Evolutionary conservation across 1,140 invertebrate species (phyloP).

Genomic region (Gonatopus flavifemur): DNA sequence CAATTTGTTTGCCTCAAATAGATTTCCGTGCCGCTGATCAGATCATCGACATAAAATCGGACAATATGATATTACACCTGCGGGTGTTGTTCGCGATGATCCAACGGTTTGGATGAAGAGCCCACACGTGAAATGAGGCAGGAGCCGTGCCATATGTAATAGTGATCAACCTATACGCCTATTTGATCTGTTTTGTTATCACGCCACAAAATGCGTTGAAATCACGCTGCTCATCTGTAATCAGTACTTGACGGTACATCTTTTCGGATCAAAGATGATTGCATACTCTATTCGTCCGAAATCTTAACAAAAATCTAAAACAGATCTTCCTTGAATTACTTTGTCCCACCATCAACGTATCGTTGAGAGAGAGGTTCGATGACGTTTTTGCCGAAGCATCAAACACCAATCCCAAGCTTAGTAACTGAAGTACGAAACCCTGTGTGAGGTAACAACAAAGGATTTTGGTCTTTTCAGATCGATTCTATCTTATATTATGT

Average conservation of each 20-base stretch:
- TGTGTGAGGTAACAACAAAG: slow-evolving; percentile 4
- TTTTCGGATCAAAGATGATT: slow-evolving; percentile 31
- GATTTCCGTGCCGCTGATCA: no score
- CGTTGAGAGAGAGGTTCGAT: slow-evolving; percentile 26
- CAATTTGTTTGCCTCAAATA: no score
- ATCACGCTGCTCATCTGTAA: no score
- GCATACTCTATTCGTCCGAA: slow-evolving; percentile 8
- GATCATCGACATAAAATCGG: no score
- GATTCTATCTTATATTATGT: slow-evolving; percentile 35
- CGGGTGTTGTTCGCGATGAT: no score
- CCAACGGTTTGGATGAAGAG: no score
- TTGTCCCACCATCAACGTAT: slow-evolving; percentile 28
- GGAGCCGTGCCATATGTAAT: no score
- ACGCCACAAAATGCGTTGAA: no score
- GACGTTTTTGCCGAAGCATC: neutral
- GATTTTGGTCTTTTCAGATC: neutral
- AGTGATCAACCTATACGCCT: no score
- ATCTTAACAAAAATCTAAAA: slow-evolving; percentile 13
- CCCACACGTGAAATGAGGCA: no score
- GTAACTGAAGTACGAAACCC: neutral
- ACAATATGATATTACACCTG: no score
- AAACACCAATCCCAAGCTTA: neutral
- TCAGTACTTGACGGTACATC: slow-evolving; percentile 45
- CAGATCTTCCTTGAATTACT: slow-evolving; percentile 26
- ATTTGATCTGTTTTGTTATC: slow-evolving; percentile 11